Evolutionary conservation across 2,113 vertebrate genomes (phyloP).

Genomic region (Callipepla californica): DNA sequence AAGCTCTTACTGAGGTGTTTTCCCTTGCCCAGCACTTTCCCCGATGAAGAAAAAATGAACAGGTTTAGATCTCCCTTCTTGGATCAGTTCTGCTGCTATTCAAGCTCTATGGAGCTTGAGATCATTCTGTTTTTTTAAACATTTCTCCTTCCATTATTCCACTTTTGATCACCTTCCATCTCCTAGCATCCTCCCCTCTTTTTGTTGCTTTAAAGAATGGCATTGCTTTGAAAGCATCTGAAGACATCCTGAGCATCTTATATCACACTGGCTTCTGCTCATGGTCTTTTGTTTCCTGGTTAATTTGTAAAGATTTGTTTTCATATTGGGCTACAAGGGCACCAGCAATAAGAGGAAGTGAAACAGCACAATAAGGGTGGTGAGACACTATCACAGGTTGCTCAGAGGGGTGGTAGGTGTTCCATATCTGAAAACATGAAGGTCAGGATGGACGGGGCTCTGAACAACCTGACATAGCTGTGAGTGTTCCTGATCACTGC

Average conservation of each 20-base stretch:
- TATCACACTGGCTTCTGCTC: neutral
- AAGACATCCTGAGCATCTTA: neutral
- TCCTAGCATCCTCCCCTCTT: neutral
- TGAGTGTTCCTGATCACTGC: too few species aligned
- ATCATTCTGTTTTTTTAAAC: slow-evolving; percentile 9
- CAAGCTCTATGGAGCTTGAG: neutral
- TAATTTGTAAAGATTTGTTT: neutral
- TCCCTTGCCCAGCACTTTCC: slow-evolving; percentile 28
- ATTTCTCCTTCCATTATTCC: slow-evolving; percentile 19
- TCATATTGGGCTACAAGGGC: neutral
- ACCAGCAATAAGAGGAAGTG: neutral
- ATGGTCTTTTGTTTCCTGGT: neutral
- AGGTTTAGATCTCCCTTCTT: slow-evolving; percentile 40
- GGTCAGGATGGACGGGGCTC: too few species aligned
- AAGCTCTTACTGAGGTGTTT: neutral
- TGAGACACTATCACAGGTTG: too few species aligned
- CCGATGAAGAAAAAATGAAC: slow-evolving; percentile 61
- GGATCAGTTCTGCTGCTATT: slow-evolving; percentile 18
- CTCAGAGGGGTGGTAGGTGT: too few species aligned
- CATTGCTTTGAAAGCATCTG: neutral
- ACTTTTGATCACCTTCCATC: neutral
- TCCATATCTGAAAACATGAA: too few species aligned
- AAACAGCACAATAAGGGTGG: neutral
- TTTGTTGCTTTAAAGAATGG: neutral
- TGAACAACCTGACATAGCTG: too few species aligned